A percentile compares a stretch with the other conserved stretches of the same genome.
phyloP scores from a whole-genome alignment of 2,113 vertebrate genomes.

The Ellobius talpinus region DNA sequence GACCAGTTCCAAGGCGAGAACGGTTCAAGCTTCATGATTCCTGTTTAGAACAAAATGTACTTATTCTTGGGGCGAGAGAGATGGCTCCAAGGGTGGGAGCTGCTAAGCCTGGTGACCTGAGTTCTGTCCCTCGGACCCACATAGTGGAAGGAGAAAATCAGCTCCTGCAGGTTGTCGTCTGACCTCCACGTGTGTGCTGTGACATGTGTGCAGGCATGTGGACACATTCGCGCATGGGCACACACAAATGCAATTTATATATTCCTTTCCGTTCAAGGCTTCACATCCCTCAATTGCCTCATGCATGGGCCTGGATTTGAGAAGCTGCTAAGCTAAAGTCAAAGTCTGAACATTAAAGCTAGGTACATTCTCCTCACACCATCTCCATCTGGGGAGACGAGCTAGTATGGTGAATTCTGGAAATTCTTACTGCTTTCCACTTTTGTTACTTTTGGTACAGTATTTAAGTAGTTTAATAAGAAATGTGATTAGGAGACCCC shows the following conservation, averaged over 20 bases:
- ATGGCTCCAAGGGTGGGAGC: background rate
- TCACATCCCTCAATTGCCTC: rapidly evolving
- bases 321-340: background rate
- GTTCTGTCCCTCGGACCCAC: background rate
- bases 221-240: background rate
- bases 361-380: background rate
- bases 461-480: background rate
- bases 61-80: background rate
- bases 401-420: too few species aligned
- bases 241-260: background rate
- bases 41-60: background rate
- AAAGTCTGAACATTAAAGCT: rapidly evolving
- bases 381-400: background rate
- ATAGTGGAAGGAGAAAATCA: background rate
- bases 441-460: background rate
- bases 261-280: background rate
- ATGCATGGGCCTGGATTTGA: rapidly evolving
- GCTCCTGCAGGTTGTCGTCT: background rate
- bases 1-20: background rate
- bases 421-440: background rate
- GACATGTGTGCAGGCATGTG: background rate
- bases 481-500: background rate
- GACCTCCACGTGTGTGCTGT: background rate
- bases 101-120: background rate
- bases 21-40: background rate